phyloP scores from a whole-genome alignment of 1,140 invertebrate species.

The Onthophagus taurus region DNA sequence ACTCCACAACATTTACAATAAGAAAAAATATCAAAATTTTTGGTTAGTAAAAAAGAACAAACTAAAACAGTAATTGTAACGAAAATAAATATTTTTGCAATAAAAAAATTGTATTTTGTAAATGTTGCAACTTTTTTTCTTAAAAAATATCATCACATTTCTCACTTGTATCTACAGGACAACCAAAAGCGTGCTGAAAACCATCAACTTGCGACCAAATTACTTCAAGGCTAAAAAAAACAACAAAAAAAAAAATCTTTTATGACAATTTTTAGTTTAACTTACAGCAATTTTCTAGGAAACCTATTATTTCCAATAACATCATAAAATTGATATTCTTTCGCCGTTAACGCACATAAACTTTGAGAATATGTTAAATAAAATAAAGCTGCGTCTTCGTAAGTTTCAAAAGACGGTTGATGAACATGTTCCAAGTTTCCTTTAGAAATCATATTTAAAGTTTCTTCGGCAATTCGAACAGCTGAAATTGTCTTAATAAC shows the following conservation, averaged over 20 bases:
- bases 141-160: slow-evolving; percentile 17
- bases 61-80: too few species aligned
- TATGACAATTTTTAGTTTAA: slow-evolving; percentile 12
- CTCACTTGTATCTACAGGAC: background rate
- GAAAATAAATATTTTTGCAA: background rate
- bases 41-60: background rate
- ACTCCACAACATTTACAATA: background rate
- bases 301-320: slow-evolving; percentile 17
- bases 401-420: slow-evolving; percentile 39
- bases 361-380: slow-evolving; percentile 37
- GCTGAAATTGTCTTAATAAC: slow-evolving; percentile 24
- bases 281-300: slow-evolving; percentile 19
- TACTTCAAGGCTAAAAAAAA: slow-evolving; percentile 17
- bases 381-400: slow-evolving; percentile 38
- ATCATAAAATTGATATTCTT: slow-evolving; percentile 21
- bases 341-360: slow-evolving; percentile 25
- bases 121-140: background rate
- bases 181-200: slow-evolving; percentile 11
- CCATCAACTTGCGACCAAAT: slow-evolving; percentile 5
- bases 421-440: slow-evolving; percentile 30
- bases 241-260: slow-evolving; percentile 6
- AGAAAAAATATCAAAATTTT: too few species aligned
- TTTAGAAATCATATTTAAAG: slow-evolving; percentile 12
- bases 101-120: background rate
- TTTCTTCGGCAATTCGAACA: slow-evolving; percentile 25